Conservation (phyloP, 1,140 invertebrate species). For the Planococcus citri region DNA sequence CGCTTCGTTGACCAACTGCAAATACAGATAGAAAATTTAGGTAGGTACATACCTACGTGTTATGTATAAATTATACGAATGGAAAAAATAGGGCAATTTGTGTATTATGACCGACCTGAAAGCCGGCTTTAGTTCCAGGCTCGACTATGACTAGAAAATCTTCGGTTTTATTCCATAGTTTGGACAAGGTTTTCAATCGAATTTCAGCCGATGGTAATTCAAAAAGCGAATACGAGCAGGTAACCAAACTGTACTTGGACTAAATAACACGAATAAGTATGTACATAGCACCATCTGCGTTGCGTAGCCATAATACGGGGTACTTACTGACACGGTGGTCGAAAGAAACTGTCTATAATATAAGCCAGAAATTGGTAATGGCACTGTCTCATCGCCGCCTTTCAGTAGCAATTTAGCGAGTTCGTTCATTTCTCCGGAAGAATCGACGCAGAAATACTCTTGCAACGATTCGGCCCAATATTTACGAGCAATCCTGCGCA, state of each 20-base stretch:
- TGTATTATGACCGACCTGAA: constrained; percentile 42
- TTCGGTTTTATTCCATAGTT: constrained; percentile 74
- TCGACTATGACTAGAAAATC: constrained; percentile 74
- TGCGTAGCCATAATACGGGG: neutral
- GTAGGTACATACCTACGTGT: neutral
- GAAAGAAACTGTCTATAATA: constrained; percentile 73
- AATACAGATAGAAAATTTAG: constrained; percentile 27
- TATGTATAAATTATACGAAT: constrained; percentile 16
- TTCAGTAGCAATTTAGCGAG: constrained; percentile 55
- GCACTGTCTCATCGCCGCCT: constrained; percentile 45
- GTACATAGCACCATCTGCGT: neutral
- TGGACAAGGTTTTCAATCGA: constrained; percentile 55
- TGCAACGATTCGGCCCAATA: constrained; percentile 55
- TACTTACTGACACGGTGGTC: constrained; percentile 41
- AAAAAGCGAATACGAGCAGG: constrained; percentile 66
- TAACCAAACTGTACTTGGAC: constrained; percentile 62
- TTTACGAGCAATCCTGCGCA: constrained; percentile 59
- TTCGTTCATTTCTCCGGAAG: constrained; percentile 64
- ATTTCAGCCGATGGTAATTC: constrained; percentile 55
- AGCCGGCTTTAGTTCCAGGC: constrained; percentile 67
- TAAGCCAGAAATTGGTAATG: constrained; percentile 43
- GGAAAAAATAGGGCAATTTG: constrained; percentile 21
- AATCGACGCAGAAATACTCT: constrained; percentile 74
- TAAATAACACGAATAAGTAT: constrained; percentile 32
- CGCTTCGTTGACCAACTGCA: constrained; percentile 53